Evolutionary conservation across 2,888 invertebrate genomes (phyloP).

Genomic region (Rotaria macrura): DNA sequence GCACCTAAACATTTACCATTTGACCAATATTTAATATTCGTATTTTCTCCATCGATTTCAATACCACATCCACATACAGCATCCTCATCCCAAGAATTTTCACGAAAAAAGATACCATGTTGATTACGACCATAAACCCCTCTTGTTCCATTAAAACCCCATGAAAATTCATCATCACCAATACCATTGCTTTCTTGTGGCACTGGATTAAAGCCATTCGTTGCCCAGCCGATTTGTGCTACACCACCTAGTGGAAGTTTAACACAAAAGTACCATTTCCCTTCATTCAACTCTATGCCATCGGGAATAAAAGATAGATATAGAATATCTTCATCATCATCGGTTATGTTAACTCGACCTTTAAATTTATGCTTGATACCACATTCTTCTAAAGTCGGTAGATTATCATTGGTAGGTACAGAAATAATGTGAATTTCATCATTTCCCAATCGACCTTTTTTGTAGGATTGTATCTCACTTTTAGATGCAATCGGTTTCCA

Average conservation of each 20-base stretch:
- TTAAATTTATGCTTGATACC: background rate
- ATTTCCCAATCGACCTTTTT: background rate
- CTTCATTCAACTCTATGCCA: background rate
- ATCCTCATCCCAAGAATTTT: background rate
- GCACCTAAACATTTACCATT: background rate
- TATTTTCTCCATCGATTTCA: background rate
- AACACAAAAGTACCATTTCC: conserved; percentile 14
- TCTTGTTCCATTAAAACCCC: background rate
- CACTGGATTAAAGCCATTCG: background rate
- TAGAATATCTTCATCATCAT: background rate
- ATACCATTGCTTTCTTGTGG: background rate
- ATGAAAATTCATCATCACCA: background rate
- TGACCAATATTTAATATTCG: background rate
- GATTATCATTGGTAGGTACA: background rate
- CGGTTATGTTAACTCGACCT: background rate
- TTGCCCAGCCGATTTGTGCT: background rate
- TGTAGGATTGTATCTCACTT: background rate
- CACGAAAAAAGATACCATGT: background rate
- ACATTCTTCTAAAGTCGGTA: background rate
- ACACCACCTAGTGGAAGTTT: background rate
- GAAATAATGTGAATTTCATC: background rate
- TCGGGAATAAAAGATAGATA: background rate
- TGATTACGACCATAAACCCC: background rate
- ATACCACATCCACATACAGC: conserved; percentile 7
- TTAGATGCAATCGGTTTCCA: background rate